Conservation (phyloP, 2,888 invertebrate genomes). For the Anthoptus insignis region DNA sequence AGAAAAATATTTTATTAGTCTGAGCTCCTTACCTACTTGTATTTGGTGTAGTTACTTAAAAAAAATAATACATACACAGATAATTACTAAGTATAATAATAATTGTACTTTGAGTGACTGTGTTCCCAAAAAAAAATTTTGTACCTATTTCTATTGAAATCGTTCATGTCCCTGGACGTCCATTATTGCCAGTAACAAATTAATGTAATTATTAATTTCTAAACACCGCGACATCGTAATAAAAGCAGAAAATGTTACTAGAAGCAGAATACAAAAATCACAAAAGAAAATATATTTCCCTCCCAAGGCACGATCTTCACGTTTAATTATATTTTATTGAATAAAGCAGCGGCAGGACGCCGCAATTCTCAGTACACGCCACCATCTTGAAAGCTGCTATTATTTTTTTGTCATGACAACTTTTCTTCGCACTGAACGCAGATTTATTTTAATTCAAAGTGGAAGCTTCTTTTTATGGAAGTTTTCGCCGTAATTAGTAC, state of each 20-base stretch:
- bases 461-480: not conserved
- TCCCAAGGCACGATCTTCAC: not conserved
- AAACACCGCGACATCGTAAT: not conserved
- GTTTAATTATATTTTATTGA: constrained; percentile 22
- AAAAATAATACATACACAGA: too few species aligned
- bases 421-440: constrained; percentile 4
- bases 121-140: too few species aligned
- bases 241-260: not conserved
- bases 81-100: too few species aligned
- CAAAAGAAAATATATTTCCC: not conserved
- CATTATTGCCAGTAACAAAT: too few species aligned
- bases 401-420: constrained; percentile 22
- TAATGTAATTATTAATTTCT: too few species aligned
- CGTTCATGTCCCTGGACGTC: too few species aligned
- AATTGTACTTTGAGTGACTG: too few species aligned
- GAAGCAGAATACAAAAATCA: not conserved
- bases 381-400: constrained; percentile 21
- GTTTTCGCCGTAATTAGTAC: not conserved
- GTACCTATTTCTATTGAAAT: too few species aligned
- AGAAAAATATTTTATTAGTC: too few species aligned
- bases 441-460: constrained; percentile 20
- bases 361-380: constrained; percentile 9
- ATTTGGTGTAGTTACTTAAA: too few species aligned
- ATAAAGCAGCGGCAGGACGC: constrained; percentile 19
- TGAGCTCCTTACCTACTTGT: too few species aligned